Evolutionary conservation across 1,140 invertebrate genomes (phyloP).

Genomic region (Drosophila navojoa): DNA sequence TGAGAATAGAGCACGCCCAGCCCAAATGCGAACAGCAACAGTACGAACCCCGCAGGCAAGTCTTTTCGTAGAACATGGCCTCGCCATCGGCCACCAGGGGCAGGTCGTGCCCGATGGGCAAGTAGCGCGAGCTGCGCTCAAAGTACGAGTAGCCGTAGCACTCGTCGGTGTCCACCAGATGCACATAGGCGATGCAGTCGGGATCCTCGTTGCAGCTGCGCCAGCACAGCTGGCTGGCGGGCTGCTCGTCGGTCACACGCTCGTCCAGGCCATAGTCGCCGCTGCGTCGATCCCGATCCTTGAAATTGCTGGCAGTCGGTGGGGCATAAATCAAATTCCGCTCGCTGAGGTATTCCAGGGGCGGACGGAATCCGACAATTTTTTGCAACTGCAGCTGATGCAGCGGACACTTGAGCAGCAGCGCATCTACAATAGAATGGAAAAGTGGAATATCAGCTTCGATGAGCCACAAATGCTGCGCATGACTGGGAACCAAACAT

Average conservation of each 20-base stretch:
- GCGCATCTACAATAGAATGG: constrained; percentile 33
- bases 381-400: constrained; percentile 82
- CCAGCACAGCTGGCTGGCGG: constrained; percentile 84
- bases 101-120: constrained; percentile 70
- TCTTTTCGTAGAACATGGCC: constrained; percentile 85
- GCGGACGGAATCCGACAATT: constrained; percentile 80
- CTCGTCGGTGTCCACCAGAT: constrained; percentile 82
- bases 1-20: constrained; percentile 10
- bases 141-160: constrained; percentile 84
- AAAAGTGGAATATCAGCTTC: constrained; percentile 10
- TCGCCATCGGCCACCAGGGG: constrained; percentile 82
- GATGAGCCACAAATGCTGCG: constrained; percentile 25
- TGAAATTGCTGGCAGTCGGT: constrained; percentile 47
- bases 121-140: constrained; percentile 59
- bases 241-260: constrained; percentile 79
- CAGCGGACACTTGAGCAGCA: constrained; percentile 78
- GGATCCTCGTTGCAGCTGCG: constrained; percentile 82
- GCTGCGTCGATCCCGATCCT: constrained; percentile 63
- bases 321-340: constrained; percentile 69
- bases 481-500: constrained; percentile 62
- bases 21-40: not conserved
- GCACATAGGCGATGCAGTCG: constrained; percentile 84
- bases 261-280: constrained; percentile 17
- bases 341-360: constrained; percentile 62
- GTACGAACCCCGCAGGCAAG: constrained; percentile 81